Percentiles rank a stretch among this genome's conserved stretches.
Evolutionary conservation across 2,888 invertebrate genomes (phyloP).

Genomic region (Eristalinus sepulchralis): DNA sequence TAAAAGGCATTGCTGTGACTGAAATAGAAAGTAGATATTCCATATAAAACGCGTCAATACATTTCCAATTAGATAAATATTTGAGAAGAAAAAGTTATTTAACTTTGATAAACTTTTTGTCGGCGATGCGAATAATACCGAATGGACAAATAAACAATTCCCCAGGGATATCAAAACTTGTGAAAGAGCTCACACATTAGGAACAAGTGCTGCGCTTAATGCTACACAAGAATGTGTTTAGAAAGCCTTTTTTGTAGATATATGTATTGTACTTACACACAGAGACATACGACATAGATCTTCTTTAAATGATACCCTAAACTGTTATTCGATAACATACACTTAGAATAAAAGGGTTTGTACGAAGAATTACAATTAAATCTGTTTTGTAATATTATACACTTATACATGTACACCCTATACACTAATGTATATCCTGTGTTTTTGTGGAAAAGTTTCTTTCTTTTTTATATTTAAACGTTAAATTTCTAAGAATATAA

Average conservation of each 20-base stretch:
- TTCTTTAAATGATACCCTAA: background rate
- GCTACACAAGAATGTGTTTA: background rate
- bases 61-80: constrained; percentile 25
- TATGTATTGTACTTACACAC: background rate
- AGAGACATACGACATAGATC: background rate
- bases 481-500: too few species aligned
- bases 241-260: background rate
- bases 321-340: background rate
- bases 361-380: too few species aligned
- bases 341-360: too few species aligned
- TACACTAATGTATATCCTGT: too few species aligned
- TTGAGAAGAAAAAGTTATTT: constrained; percentile 31
- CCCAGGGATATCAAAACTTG: constrained; percentile 12
- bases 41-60: constrained; percentile 18
- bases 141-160: background rate
- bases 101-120: constrained; percentile 25
- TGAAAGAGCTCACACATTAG: constrained; percentile 24
- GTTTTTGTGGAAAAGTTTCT: too few species aligned
- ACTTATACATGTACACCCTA: too few species aligned
- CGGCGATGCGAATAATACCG: background rate
- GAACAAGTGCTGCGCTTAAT: constrained; percentile 5
- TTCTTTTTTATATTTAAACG: too few species aligned
- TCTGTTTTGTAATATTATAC: too few species aligned
- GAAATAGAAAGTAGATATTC: constrained; percentile 38
- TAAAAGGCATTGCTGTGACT: constrained; percentile 81